Conservation (phyloP, 2,888 invertebrate genomes). For the Ennomos quercinarius region DNA sequence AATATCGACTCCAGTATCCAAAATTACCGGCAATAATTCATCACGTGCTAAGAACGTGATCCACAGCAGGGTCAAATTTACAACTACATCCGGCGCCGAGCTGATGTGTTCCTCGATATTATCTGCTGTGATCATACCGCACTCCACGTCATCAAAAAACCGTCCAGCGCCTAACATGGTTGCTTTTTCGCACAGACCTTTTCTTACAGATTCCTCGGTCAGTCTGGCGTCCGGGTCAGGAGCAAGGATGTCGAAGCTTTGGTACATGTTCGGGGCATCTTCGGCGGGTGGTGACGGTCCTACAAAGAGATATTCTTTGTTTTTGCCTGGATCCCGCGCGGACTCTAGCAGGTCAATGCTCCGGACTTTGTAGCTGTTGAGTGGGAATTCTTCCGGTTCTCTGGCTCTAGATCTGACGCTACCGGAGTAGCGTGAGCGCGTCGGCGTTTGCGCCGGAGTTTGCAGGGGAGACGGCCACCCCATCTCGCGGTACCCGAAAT, state of each 20-base stretch:
- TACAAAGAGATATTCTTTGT: constrained; percentile 91
- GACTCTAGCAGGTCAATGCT: constrained; percentile 86
- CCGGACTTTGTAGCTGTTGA: constrained; percentile 73
- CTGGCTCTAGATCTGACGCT: constrained; percentile 76
- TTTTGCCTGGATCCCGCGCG: constrained; percentile 81
- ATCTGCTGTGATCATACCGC: constrained; percentile 86
- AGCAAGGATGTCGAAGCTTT: constrained; percentile 89
- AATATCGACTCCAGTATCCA: constrained; percentile 88
- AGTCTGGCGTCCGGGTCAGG: constrained; percentile 89
- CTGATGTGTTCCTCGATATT: constrained; percentile 85
- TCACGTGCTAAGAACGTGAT: constrained; percentile 89
- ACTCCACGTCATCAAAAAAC: constrained; percentile 91
- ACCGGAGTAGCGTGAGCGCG: constrained; percentile 62
- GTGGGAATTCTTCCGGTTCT: constrained; percentile 84
- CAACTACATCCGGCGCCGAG: constrained; percentile 88
- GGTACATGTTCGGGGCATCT: constrained; percentile 91
- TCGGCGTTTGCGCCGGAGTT: constrained; percentile 62
- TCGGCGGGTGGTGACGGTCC: constrained; percentile 93
- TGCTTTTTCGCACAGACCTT: constrained; percentile 90
- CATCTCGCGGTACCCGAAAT: constrained; percentile 87
- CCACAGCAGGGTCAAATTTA: constrained; percentile 90
- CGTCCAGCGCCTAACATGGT: constrained; percentile 87
- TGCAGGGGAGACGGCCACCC: constrained; percentile 77
- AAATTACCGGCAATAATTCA: constrained; percentile 88
- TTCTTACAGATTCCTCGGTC: constrained; percentile 89